Evolutionary conservation across 2,888 invertebrate genomes (phyloP).

Genomic region (Rotaria magnacalcarata): DNA sequence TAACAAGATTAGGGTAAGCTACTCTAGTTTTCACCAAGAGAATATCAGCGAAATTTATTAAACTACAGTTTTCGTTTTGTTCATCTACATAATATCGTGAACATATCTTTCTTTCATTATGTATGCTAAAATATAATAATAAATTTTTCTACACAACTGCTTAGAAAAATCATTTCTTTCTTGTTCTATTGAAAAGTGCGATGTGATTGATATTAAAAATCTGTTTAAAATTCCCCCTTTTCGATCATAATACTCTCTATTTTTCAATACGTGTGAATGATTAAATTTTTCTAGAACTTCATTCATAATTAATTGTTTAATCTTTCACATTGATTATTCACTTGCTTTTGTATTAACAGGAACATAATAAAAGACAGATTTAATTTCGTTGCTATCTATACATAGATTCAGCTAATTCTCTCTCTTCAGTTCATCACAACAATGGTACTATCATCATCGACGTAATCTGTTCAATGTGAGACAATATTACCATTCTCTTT

Average conservation of each 20-base stretch:
- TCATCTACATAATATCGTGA: not conserved
- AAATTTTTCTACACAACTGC: too few relatives aligned
- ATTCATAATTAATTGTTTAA: not conserved
- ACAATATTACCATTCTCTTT: not conserved
- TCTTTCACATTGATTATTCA: not conserved
- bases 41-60: not conserved
- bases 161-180: too few relatives aligned
- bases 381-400: not conserved
- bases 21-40: not conserved
- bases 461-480: constrained; percentile 24
- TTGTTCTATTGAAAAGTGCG: too few relatives aligned
- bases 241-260: too few relatives aligned
- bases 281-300: not conserved
- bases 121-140: too few relatives aligned
- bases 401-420: not conserved
- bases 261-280: too few relatives aligned
- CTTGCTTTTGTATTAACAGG: not conserved
- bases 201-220: too few relatives aligned
- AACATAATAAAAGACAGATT: not conserved
- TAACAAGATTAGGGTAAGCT: too few relatives aligned
- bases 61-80: not conserved
- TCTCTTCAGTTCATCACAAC: constrained; percentile 6
- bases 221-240: too few relatives aligned
- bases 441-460: not conserved
- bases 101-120: not conserved